Evolutionary conservation across 2,888 invertebrate species (phyloP).

Genomic region (Macrophya annulata): DNA sequence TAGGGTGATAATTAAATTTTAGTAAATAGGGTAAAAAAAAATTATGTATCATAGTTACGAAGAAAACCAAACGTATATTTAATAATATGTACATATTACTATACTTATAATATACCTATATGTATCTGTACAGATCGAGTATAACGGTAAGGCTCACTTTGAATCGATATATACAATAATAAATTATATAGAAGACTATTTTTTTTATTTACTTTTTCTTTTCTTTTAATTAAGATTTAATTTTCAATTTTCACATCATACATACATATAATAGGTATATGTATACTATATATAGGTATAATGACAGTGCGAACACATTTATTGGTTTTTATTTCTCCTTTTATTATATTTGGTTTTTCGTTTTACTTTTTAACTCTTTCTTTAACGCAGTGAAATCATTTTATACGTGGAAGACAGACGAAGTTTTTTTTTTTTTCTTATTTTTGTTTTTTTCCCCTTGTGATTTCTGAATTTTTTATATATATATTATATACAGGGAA

Average conservation of each 20-base stretch:
- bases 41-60: not conserved
- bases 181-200: conserved; percentile 52
- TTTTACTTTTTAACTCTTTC: conserved; percentile 12
- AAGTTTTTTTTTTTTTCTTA: conserved; percentile 41
- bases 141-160: conserved; percentile 60
- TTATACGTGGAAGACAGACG: conserved; percentile 57
- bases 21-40: not conserved
- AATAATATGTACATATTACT: not conserved
- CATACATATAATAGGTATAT: not conserved
- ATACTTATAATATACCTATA: conserved; percentile 57
- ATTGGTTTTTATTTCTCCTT: not conserved
- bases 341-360: not conserved
- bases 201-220: conserved; percentile 34
- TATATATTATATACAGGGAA: too few relatives aligned
- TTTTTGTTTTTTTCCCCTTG: too few relatives aligned
- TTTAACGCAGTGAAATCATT: conserved; percentile 14
- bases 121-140: conserved; percentile 56
- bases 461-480: too few relatives aligned
- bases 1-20: not conserved
- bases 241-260: conserved; percentile 17
- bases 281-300: not conserved
- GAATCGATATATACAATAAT: conserved; percentile 20
- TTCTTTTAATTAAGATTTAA: conserved; percentile 52
- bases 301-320: conserved; percentile 35
- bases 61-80: not conserved